Conservation (phyloP, 2,113 vertebrate genomes). For the Narcine bancroftii region DNA sequence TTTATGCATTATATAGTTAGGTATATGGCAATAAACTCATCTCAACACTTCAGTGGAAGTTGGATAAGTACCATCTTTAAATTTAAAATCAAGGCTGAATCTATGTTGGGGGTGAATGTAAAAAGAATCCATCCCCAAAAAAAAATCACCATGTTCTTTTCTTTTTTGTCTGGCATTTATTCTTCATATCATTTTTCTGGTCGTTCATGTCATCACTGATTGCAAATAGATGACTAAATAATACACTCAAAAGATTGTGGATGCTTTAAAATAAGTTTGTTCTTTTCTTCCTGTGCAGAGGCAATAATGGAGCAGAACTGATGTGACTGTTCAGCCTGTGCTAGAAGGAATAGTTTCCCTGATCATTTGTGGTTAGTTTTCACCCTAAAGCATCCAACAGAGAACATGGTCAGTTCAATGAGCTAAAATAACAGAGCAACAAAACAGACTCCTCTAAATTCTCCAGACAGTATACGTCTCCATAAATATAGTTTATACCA, state of each 20-base stretch:
- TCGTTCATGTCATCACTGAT: not conserved
- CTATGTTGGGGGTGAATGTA: too few species aligned
- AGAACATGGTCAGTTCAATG: not conserved
- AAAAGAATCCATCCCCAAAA: not conserved
- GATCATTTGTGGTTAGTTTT: not conserved
- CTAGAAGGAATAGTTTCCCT: not conserved
- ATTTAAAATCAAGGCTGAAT: not conserved
- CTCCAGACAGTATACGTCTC: not conserved
- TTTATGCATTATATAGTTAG: too few species aligned
- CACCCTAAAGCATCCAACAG: too few species aligned
- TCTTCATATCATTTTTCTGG: not conserved
- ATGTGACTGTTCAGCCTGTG: not conserved
- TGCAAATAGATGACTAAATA: too few species aligned
- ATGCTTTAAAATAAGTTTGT: not conserved
- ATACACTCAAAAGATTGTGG: not conserved
- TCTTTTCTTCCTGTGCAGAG: not conserved
- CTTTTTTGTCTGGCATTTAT: too few species aligned
- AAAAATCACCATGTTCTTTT: too few species aligned
- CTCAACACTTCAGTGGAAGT: not conserved
- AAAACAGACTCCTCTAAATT: not conserved
- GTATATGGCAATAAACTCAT: too few species aligned
- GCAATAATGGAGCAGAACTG: not conserved
- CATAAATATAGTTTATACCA: not conserved
- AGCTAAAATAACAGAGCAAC: not conserved
- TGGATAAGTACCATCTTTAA: not conserved